Base-by-base conservation (phyloP, 1,140 invertebrate species). In the Cyclina sinensis region DNA sequence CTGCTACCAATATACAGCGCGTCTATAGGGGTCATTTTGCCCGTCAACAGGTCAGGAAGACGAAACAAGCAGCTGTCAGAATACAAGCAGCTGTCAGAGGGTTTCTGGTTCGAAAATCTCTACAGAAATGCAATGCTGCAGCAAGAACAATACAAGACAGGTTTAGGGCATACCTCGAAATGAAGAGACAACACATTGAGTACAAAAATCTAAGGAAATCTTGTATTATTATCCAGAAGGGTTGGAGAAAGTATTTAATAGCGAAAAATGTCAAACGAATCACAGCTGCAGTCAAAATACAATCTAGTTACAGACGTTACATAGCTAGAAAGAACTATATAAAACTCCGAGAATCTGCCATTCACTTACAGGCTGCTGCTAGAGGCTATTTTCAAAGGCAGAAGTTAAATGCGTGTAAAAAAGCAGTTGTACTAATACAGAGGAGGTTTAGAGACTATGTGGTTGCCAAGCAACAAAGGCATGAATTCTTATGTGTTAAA, bases 221-320 rank as follows among this genome's bases (percentile, higher is more conserved):
- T 11, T 78, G 70, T 51, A 27, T 78, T 14, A 57, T 27, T n/a
- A 83, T 91, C 16, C 90, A 91, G 59, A 65, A 24, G 32, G 35
- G 65, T 27, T 89, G 78, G 81, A 80, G 87, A 82, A 68, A 37
- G 12, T n/a, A 54, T 46, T 21, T 84, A n/a, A 21, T 12, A 0
- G 5, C 30, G n/a, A 46, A 90, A 51, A 88, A 46, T 65, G 7
- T 59, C 37, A 90, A 57, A 62, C 65, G 59, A 51, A 70, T 59
- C 43, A 24, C 43, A 46, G 91, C 93, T 27, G 79, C 90, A 14
- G 46, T 91, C 14, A 86, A 62, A 11, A 89, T 95, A 57, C 94
- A 95, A 79, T 37, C 80, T 24, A 27, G 48, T 0, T 92, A 84
- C 32, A 86, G 92, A 76, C 86, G 82, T 32, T 86, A 84, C 43